Conservation (phyloP, 2,113 vertebrate species). For the Takifugu bimaculatus region DNA sequence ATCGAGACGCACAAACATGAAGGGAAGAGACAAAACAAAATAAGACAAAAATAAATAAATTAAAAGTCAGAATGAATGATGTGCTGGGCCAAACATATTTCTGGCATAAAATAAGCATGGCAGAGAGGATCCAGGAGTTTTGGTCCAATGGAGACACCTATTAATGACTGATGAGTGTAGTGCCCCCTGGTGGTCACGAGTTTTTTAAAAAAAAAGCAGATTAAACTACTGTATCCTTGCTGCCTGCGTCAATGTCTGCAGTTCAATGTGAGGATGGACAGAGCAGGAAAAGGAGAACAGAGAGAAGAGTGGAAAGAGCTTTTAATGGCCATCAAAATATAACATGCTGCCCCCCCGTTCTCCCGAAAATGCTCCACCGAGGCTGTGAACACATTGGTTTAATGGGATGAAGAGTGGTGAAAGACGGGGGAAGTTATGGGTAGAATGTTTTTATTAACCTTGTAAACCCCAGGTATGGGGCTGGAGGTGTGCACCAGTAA, state of each 20-base stretch:
- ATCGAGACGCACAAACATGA: conserved; percentile 68
- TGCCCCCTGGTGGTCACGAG: conserved; percentile 39
- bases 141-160: conserved; percentile 10
- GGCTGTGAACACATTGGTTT: conserved; percentile 74
- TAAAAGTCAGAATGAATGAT: conserved; percentile 94
- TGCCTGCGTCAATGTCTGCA: conserved; percentile 55
- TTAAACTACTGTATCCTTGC: conserved; percentile 45
- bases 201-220: neutral
- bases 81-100: conserved; percentile 71
- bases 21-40: conserved; percentile 62
- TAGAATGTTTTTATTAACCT: conserved; percentile 85
- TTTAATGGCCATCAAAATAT: conserved; percentile 9
- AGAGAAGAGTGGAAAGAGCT: conserved; percentile 12
- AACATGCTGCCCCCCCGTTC: conserved; percentile 39
- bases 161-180: conserved; percentile 12
- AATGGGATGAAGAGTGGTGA: conserved; percentile 72
- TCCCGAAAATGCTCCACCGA: conserved; percentile 67
- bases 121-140: conserved; percentile 48
- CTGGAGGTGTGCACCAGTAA: conserved; percentile 79
- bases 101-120: conserved; percentile 63
- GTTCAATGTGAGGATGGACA: conserved; percentile 47
- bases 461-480: conserved; percentile 72
- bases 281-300: conserved; percentile 23
- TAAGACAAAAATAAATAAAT: conserved; percentile 74
- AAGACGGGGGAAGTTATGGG: conserved; percentile 71